Evolutionary conservation across 2,797 vertebrate genomes (phyloP).

Genomic region (Pseudomugil tenellus): DNA sequence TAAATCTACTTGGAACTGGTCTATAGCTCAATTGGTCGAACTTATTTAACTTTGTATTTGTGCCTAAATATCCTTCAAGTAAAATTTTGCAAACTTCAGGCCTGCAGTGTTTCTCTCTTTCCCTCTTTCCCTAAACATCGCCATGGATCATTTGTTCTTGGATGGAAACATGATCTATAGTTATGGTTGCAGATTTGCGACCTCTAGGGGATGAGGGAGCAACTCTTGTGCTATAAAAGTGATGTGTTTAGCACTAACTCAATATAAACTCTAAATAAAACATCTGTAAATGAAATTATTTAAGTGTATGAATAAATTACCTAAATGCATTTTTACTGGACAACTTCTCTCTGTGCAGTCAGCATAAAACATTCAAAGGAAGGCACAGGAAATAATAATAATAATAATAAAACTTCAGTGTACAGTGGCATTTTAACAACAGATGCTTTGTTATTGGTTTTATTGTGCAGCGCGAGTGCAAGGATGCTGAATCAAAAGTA

Average conservation of each 20-base stretch:
- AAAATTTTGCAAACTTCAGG: too few relatives aligned
- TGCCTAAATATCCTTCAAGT: not conserved
- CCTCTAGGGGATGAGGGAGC: too few relatives aligned
- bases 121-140: too few relatives aligned
- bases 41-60: not conserved
- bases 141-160: too few relatives aligned
- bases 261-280: too few relatives aligned
- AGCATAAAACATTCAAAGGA: not conserved
- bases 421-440: slow-evolving; percentile 2
- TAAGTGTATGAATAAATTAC: not conserved
- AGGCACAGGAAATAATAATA: not conserved
- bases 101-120: too few relatives aligned
- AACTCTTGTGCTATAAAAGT: too few relatives aligned
- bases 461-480: slow-evolving; percentile 13
- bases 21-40: too few relatives aligned
- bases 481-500: slow-evolving; percentile 17
- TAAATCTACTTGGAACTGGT: too few relatives aligned
- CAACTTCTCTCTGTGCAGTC: not conserved
- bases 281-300: not conserved
- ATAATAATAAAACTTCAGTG: not conserved
- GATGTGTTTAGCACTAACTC: too few relatives aligned
- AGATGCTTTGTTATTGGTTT: slow-evolving; percentile 12
- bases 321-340: not conserved
- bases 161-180: too few relatives aligned
- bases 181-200: too few relatives aligned